Conservation (phyloP, 2,113 vertebrate genomes). For the Bubo blakistoni region DNA sequence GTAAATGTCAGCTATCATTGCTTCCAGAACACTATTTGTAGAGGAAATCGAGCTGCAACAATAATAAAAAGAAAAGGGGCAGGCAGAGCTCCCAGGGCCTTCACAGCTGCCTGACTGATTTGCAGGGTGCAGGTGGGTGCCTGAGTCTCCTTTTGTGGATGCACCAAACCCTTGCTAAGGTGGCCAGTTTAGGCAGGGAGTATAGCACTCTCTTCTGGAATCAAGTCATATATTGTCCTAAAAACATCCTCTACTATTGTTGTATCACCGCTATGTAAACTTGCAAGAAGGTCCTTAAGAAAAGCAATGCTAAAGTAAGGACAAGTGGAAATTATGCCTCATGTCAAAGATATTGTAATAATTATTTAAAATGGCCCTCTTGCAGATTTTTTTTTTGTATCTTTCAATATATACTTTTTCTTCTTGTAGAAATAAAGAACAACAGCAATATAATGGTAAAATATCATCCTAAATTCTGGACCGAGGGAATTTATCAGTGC, state of each 20-base stretch:
- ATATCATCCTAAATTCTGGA: slow-evolving; percentile 94
- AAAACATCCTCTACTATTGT: neutral
- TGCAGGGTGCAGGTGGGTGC: fast-evolving
- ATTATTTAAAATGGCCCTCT: neutral
- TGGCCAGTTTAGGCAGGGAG: neutral
- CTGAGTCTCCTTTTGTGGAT: neutral
- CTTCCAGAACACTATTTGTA: neutral
- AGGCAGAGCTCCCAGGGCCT: neutral
- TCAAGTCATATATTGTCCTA: neutral
- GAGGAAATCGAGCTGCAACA: neutral
- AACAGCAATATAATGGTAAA: slow-evolving; percentile 84
- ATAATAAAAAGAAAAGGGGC: neutral
- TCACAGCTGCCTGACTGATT: neutral
- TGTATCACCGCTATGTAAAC: neutral
- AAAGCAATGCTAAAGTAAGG: neutral
- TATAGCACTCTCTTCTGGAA: neutral
- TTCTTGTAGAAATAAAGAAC: slow-evolving; percentile 84
- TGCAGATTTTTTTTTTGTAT: neutral
- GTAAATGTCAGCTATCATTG: neutral
- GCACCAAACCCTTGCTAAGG: neutral
- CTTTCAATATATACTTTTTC: neutral
- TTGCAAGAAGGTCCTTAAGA: neutral
- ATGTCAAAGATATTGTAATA: neutral
- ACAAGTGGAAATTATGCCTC: neutral
- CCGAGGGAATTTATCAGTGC: slow-evolving; percentile 90